Base-by-base conservation (phyloP, 2,888 invertebrate species). In the Tortricodes alternella region DNA sequence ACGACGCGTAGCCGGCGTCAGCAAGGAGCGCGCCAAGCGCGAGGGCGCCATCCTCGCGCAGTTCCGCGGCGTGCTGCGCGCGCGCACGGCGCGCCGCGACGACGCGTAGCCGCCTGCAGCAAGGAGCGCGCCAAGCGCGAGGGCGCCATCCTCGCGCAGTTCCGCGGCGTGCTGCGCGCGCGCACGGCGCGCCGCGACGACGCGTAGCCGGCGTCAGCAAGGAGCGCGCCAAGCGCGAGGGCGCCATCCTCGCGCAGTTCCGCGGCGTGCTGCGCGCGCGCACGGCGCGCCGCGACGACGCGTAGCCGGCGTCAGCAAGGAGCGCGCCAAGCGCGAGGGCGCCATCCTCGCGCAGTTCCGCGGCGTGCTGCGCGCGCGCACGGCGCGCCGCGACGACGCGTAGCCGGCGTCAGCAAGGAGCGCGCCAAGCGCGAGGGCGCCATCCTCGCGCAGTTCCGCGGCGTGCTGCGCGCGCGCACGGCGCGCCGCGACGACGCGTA, bases 21-120 rank as follows among this genome's bases (percentile, higher is more conserved):
- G 5, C 21, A 3, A 99, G 83, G 99, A 99, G 84, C 92, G 99
- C 59, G 95, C 96, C 70, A 99, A 99, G 87, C 92, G 99, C 19
- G 99, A 99, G 89, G 97, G 97, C 77, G 96, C 97, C 70, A 99
- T 99, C 74, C 91, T 99, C 50, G 94, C 97, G 48, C 99, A 99
- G 89, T 98, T 99, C 87, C 93, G 96, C 60, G 96, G 97, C 69
- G 97, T 98, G 93, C 74, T 89, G 62, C 68, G 67, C 24, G 79
- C 80, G 34, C 64, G 84, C 50, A 62, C 71, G 5, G 73, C 67
- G 58, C 67, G 80, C 8, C 52, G 78, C 1, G 74, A 75, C 53
- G 49, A 65, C 62, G 57, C 67, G 24, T 74, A 74, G 67, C 52
- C 27, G n/a, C 7, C 9, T 0, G 4, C 27, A 1, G 5, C 21